Conservation (phyloP, 2,888 invertebrate genomes). For the Phaonia tiefii region DNA sequence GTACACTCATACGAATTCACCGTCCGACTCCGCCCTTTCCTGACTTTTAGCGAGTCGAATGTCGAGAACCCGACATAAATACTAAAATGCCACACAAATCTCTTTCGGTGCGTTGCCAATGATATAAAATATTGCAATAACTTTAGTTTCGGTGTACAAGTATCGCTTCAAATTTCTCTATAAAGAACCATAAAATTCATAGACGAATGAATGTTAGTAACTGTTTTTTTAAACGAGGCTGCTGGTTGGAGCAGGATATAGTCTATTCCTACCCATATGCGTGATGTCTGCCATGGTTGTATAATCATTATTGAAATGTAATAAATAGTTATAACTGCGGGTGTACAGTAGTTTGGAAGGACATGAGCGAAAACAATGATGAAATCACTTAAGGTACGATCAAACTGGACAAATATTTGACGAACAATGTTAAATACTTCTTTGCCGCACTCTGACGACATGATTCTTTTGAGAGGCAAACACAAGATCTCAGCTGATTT, state of each 20-base stretch:
- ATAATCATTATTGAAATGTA: slow-evolving; percentile 22
- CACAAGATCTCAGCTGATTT: too few relatives aligned
- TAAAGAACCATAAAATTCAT: slow-evolving; percentile 2
- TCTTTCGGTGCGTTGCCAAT: slow-evolving; percentile 1
- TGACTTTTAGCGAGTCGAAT: not conserved
- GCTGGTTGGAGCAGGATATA: not conserved
- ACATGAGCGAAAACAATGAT: too few relatives aligned
- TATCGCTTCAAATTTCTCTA: not conserved
- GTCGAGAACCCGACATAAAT: slow-evolving; percentile 10
- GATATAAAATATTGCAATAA: slow-evolving; percentile 4
- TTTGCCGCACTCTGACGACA: too few relatives aligned
- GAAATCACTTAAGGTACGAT: too few relatives aligned
- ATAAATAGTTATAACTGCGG: slow-evolving; percentile 20
- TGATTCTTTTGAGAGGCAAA: too few relatives aligned
- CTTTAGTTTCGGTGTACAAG: not conserved
- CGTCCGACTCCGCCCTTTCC: too few relatives aligned
- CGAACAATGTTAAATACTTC: too few relatives aligned
- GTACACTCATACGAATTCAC: too few relatives aligned
- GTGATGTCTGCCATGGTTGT: slow-evolving; percentile 7
- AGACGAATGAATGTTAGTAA: not conserved
- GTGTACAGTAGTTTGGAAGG: too few relatives aligned
- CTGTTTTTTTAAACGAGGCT: not conserved
- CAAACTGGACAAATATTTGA: too few relatives aligned
- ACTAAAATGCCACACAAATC: not conserved
- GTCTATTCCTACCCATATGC: too few relatives aligned